These are phyloP conservation scores for Neocloeon triangulifer DNA, from an alignment of 1,140 invertebrate genomes.

Conservation along the genomic window DNA sequence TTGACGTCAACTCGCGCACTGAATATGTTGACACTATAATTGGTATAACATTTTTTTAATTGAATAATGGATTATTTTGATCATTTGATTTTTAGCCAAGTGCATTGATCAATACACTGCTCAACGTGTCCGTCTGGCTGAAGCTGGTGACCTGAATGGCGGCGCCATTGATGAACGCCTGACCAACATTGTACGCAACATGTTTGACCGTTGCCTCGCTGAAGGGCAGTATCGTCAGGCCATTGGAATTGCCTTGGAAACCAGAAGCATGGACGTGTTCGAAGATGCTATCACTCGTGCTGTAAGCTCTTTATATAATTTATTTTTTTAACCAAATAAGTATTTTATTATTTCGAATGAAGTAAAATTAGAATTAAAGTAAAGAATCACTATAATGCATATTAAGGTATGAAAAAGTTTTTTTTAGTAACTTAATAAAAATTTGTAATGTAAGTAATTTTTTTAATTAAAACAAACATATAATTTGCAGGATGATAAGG, in stretches of 20 bases:
- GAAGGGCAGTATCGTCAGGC: constrained; percentile 87
- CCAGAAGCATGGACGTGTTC: constrained; percentile 88
- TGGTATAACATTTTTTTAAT: too few relatives aligned
- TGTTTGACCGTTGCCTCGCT: constrained; percentile 89
- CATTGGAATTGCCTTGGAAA: constrained; percentile 84
- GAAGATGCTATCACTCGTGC: constrained; percentile 74
- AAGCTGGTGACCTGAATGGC: constrained; percentile 34
- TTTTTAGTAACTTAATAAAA: too few relatives aligned
- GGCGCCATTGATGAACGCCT: constrained; percentile 79
- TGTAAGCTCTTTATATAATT: too few relatives aligned
- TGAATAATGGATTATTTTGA: too few relatives aligned
- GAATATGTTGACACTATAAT: constrained; percentile 96
- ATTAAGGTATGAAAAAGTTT: too few relatives aligned
- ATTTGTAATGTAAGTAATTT: too few relatives aligned
- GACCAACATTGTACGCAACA: constrained; percentile 85
- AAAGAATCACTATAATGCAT: too few relatives aligned
- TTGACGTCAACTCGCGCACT: constrained; percentile 78
- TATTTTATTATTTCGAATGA: constrained; percentile 1
- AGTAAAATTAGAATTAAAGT: too few relatives aligned
- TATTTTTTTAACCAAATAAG: too few relatives aligned
- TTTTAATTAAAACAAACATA: too few relatives aligned
- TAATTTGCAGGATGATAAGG: constrained; percentile 56
- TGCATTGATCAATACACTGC: constrained; percentile 90
- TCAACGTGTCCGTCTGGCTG: constrained; percentile 43
- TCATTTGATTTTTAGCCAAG: constrained; percentile 36